Evolutionary conservation across 2,797 vertebrate genomes (phyloP).

Genomic region (Diplodus puntazzo): DNA sequence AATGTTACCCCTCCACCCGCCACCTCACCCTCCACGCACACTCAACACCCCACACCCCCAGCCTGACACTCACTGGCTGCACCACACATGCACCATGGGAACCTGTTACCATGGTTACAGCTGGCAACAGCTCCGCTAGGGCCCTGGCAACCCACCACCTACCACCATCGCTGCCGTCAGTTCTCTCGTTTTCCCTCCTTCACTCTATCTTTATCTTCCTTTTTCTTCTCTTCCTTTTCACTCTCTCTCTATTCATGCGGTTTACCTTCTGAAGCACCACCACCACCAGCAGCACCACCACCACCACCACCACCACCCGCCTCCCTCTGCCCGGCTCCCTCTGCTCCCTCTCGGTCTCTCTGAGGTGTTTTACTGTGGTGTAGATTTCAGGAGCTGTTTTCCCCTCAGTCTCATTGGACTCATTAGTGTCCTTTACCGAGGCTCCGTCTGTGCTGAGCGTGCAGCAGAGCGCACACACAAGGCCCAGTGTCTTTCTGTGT

Average conservation of each 20-base stretch:
- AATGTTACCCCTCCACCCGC: conserved; percentile 25
- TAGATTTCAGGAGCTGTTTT: conserved; percentile 76
- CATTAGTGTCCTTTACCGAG: conserved; percentile 82
- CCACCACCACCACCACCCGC: background rate
- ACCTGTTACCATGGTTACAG: conserved; percentile 81
- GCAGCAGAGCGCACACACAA: conserved; percentile 35
- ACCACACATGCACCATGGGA: conserved; percentile 70
- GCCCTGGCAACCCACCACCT: conserved; percentile 70
- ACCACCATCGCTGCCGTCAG: conserved; percentile 35
- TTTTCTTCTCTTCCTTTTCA: conserved; percentile 13
- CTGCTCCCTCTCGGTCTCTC: conserved; percentile 46
- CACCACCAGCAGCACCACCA: background rate
- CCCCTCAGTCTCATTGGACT: conserved; percentile 82
- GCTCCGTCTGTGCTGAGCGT: conserved; percentile 64
- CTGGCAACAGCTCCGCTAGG: conserved; percentile 74
- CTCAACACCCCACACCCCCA: conserved; percentile 55
- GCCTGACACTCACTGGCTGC: conserved; percentile 59
- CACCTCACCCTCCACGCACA: conserved; percentile 31
- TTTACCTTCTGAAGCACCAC: conserved; percentile 34
- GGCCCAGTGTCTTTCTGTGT: conserved; percentile 1
- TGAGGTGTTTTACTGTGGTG: conserved; percentile 74
- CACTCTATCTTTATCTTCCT: conserved; percentile 7
- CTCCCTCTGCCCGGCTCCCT: conserved; percentile 5
- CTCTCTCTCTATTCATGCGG: conserved; percentile 19
- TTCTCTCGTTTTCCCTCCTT: conserved; percentile 30